phyloP scores from a whole-genome alignment of 2,113 vertebrate species.

The Paedocypris sp. region DNA sequence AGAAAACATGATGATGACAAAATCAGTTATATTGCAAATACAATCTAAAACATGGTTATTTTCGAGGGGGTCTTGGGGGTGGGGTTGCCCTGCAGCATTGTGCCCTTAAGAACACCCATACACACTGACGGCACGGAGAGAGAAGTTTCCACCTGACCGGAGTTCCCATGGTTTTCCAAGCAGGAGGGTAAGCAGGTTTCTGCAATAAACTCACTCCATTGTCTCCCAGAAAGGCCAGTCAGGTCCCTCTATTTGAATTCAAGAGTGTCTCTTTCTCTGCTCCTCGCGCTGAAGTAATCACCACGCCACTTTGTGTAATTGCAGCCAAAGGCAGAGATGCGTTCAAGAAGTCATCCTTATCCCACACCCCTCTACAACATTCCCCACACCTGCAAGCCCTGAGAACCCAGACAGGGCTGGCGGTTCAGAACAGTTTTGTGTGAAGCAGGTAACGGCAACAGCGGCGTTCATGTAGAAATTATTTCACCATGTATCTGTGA shows the following conservation, averaged over 20 bases:
- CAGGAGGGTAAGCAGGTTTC: slow-evolving; percentile 98
- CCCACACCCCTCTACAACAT: slow-evolving; percentile 65
- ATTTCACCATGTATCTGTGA: slow-evolving; percentile 50
- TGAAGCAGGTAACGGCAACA: slow-evolving; percentile 58
- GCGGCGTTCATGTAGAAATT: slow-evolving; percentile 69
- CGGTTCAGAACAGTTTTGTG: slow-evolving; percentile 80
- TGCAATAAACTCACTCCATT: slow-evolving; percentile 99
- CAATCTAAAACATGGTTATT: background rate
- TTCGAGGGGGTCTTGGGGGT: slow-evolving; percentile 63
- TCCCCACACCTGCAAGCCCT: slow-evolving; percentile 59
- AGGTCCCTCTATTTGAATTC: slow-evolving; percentile 98
- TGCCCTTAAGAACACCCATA: slow-evolving; percentile 79
- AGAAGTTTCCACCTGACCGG: slow-evolving; percentile 99
- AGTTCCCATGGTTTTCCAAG: slow-evolving; percentile 98
- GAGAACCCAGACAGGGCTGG: slow-evolving; percentile 90
- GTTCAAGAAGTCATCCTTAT: slow-evolving; percentile 98
- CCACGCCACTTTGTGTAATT: slow-evolving; percentile 99
- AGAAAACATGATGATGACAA: slow-evolving; percentile 33
- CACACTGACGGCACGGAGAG: slow-evolving; percentile 60
- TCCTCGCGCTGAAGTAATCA: slow-evolving; percentile 98
- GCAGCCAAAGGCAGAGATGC: slow-evolving; percentile 93
- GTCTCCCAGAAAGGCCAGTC: slow-evolving; percentile 97
- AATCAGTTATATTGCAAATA: slow-evolving; percentile 8
- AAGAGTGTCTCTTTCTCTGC: slow-evolving; percentile 99
- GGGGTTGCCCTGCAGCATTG: slow-evolving; percentile 72